phyloP scores from a whole-genome alignment of 2,113 vertebrate genomes.

The Bubo blakistoni region DNA sequence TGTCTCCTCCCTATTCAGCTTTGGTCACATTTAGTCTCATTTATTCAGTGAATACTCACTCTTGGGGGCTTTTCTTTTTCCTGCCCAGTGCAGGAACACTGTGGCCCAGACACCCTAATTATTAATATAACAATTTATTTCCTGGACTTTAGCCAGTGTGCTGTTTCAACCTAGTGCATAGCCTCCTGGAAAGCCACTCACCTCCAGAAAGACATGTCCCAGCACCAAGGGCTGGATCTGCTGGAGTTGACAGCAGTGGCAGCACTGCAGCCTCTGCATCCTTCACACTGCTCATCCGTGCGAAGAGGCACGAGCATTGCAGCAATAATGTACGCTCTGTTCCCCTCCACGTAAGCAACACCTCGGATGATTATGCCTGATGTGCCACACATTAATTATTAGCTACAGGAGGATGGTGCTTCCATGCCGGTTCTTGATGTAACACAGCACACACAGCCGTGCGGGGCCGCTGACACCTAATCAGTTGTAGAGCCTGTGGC shows the following conservation, averaged over 20 bases:
- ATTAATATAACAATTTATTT: not conserved
- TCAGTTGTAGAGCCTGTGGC: not conserved
- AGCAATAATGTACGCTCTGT: rapidly evolving
- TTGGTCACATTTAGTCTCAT: not conserved
- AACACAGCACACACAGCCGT: rapidly evolving
- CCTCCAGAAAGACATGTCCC: not conserved
- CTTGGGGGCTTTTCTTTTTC: not conserved
- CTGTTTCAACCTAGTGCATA: not conserved
- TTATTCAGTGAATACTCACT: not conserved
- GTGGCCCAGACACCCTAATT: not conserved
- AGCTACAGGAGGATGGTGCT: not conserved
- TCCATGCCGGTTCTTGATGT: not conserved
- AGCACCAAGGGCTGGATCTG: not conserved
- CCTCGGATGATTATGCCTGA: not conserved
- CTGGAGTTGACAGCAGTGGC: not conserved
- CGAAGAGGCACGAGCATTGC: rapidly evolving
- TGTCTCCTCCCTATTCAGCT: not conserved
- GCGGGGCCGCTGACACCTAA: not conserved
- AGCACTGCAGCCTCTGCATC: not conserved
- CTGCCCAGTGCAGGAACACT: not conserved
- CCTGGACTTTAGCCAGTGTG: not conserved
- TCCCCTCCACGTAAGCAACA: not conserved
- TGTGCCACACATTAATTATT: not conserved
- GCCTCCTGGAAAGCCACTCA: not conserved
- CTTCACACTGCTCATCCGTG: not conserved